Conservation (phyloP, 2,113 vertebrate species). For the Odobenus rosmarus region DNA sequence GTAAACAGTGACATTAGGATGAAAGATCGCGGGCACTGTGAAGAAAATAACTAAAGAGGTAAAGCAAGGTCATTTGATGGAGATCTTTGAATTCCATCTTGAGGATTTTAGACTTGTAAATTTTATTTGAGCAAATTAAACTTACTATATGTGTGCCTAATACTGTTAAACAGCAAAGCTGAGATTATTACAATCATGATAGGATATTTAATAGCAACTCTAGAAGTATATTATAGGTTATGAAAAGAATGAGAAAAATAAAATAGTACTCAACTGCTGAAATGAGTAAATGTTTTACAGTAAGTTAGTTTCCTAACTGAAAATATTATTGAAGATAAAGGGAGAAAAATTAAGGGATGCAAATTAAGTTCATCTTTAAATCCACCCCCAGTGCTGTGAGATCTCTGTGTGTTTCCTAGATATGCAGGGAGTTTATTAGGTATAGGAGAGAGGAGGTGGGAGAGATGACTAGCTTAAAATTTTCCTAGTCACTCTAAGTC, state of each 20-base stretch:
- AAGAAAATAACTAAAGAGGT: not conserved
- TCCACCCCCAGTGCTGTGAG: not conserved
- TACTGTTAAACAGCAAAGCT: not conserved
- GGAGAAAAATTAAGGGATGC: not conserved
- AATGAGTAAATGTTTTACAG: not conserved
- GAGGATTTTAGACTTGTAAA: not conserved
- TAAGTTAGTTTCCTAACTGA: not conserved
- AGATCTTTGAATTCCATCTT: not conserved
- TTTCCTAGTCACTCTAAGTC: not conserved
- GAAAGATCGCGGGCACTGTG: not conserved
- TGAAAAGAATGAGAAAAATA: not conserved
- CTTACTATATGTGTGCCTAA: not conserved
- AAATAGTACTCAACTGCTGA: not conserved
- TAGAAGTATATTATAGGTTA: not conserved
- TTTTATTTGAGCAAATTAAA: slow-evolving; percentile 8
- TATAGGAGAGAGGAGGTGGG: not conserved
- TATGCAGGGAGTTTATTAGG: not conserved
- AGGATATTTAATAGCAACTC: not conserved
- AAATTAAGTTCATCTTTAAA: slow-evolving; percentile 8
- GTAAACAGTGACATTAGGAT: not conserved
- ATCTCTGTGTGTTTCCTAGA: not conserved
- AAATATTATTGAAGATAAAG: not conserved
- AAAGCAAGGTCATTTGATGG: not conserved
- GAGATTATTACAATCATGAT: not conserved
- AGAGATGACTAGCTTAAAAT: not conserved